A percentile compares a stretch with the other conserved stretches of the same genome.
These are phyloP conservation scores for Gobionotothen gibberifrons DNA, from an alignment of 2,797 vertebrate genomes.

Conservation along the genomic window DNA sequence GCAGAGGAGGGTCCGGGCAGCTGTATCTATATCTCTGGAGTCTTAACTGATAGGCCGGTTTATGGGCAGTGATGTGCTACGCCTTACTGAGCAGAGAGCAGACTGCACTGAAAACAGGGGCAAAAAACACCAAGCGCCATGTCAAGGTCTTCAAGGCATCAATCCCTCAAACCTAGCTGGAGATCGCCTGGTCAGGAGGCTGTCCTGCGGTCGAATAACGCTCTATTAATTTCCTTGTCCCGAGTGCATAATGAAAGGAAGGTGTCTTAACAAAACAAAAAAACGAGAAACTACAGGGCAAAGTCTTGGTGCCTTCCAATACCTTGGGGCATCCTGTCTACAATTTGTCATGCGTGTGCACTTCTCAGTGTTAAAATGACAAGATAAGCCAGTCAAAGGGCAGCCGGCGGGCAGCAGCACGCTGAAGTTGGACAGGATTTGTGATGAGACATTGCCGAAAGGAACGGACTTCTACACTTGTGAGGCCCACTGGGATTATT, in stretches of 20 bases:
- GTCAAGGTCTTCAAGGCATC: slow-evolving; percentile 86
- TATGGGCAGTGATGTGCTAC: slow-evolving; percentile 81
- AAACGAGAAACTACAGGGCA: slow-evolving; percentile 79
- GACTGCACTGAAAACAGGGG: slow-evolving; percentile 75
- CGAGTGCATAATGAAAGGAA: slow-evolving; percentile 89
- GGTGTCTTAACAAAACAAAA: slow-evolving; percentile 85
- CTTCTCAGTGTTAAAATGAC: slow-evolving; percentile 93
- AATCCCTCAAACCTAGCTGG: slow-evolving; percentile 86
- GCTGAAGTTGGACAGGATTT: slow-evolving; percentile 80
- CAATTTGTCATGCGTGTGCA: slow-evolving; percentile 95
- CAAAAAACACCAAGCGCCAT: slow-evolving; percentile 79
- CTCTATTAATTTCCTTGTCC: slow-evolving; percentile 93
- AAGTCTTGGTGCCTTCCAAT: slow-evolving; percentile 85
- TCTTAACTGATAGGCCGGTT: slow-evolving; percentile 80
- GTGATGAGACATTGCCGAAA: slow-evolving; percentile 89
- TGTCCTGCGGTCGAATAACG: slow-evolving; percentile 89
- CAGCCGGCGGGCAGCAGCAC: slow-evolving; percentile 86
- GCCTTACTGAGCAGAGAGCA: slow-evolving; percentile 82
- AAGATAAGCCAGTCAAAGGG: slow-evolving; percentile 88
- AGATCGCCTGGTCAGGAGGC: slow-evolving; percentile 58
- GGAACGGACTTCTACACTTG: slow-evolving; percentile 84
- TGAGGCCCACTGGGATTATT: slow-evolving; percentile 85
- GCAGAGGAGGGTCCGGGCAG: slow-evolving; percentile 5
- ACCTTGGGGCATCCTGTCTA: slow-evolving; percentile 92
- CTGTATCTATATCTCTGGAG: slow-evolving; percentile 50